phyloP scores from a whole-genome alignment of 1,140 invertebrate genomes.

The Stegodyphus mimosarum region DNA sequence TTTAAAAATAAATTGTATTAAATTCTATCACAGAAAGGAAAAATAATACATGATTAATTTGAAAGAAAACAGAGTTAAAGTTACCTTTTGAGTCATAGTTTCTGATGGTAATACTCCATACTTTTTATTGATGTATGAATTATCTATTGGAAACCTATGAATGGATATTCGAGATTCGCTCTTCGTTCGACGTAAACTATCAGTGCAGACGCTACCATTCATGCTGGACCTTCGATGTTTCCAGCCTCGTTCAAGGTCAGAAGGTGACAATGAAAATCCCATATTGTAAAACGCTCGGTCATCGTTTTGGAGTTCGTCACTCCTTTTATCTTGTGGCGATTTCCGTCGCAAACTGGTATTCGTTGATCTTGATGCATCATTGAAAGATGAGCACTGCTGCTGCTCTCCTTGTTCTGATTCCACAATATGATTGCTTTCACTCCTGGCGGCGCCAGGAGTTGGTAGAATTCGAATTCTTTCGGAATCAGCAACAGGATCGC shows the following conservation, averaged over 20 bases:
- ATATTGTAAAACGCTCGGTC: conserved; percentile 49
- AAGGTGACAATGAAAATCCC: conserved; percentile 49
- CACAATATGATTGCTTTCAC: not conserved
- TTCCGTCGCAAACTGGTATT: not conserved
- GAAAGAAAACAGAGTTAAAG: not conserved
- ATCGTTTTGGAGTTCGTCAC: not conserved
- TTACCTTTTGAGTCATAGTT: conserved; percentile 28
- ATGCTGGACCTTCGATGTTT: conserved; percentile 30
- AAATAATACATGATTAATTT: not conserved
- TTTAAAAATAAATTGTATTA: not conserved
- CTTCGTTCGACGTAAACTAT: conserved; percentile 19
- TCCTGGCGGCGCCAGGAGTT: not conserved
- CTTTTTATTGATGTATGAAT: conserved; percentile 46
- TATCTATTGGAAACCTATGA: conserved; percentile 34
- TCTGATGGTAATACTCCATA: conserved; percentile 26
- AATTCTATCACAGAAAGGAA: not conserved
- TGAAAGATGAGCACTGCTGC: conserved; percentile 15
- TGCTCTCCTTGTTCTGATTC: not conserved
- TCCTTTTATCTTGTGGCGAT: conserved; percentile 18
- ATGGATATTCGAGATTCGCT: conserved; percentile 52
- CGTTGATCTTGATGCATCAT: conserved; percentile 2
- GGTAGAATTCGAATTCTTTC: conserved; percentile 40
- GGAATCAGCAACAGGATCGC: conserved; percentile 20
- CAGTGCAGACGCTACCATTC: not conserved
- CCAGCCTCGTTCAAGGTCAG: conserved; percentile 52